phyloP scores from a whole-genome alignment of 2,113 vertebrate species.

The Garra rufa region DNA sequence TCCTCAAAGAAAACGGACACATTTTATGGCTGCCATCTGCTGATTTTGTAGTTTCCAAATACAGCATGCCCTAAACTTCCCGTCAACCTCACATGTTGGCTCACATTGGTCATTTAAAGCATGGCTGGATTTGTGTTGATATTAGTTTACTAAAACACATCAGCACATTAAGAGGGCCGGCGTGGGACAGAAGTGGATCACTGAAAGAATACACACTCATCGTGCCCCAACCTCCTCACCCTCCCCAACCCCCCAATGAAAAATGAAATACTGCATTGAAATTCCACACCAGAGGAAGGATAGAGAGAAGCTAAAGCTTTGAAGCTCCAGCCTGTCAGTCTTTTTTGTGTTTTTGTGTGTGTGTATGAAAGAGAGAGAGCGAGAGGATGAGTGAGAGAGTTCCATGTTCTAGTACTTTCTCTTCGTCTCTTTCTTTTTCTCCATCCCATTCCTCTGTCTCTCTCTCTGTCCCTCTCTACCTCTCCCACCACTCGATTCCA shows the following conservation, averaged over 20 bases:
- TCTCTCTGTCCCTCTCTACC: slow-evolving; percentile 23
- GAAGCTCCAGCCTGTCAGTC: slow-evolving; percentile 76
- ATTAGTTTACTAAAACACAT: slow-evolving; percentile 66
- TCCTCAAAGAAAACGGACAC: too few species aligned
- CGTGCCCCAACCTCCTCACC: slow-evolving; percentile 45
- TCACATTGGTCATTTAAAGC: background rate
- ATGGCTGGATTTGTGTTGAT: slow-evolving; percentile 15
- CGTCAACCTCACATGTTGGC: background rate
- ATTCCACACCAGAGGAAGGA: slow-evolving; percentile 73
- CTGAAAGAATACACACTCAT: slow-evolving; percentile 60
- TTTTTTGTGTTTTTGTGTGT: slow-evolving; percentile 61
- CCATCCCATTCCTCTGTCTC: slow-evolving; percentile 12
- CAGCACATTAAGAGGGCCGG: slow-evolving; percentile 56
- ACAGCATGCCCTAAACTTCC: background rate
- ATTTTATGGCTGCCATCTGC: background rate
- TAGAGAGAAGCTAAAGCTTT: slow-evolving; percentile 70
- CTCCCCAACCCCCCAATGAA: slow-evolving; percentile 52
- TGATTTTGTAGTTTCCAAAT: background rate
- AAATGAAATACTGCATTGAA: slow-evolving; percentile 72
- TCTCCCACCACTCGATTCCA: slow-evolving; percentile 39
- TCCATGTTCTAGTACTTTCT: slow-evolving; percentile 62
- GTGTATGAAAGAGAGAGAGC: slow-evolving; percentile 21
- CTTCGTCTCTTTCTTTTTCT: slow-evolving; percentile 49
- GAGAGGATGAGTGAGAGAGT: slow-evolving; percentile 66
- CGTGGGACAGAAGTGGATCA: slow-evolving; percentile 62